These are phyloP conservation scores for Pseudorectes ferrugineus DNA, from an alignment of 2,113 vertebrate species.

Conservation along the genomic window DNA sequence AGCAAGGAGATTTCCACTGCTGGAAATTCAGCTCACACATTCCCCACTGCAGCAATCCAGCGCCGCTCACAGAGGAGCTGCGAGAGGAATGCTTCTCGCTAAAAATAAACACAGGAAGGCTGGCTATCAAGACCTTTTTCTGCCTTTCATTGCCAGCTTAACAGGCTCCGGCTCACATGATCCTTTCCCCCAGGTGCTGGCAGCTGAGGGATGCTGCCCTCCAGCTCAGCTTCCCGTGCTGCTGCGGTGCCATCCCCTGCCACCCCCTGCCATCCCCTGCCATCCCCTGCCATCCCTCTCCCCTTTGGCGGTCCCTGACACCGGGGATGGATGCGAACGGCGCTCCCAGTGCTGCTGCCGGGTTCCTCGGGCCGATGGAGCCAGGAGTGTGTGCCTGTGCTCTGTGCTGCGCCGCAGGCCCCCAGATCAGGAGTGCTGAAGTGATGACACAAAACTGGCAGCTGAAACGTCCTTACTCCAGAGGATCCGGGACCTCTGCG, in stretches of 20 bases:
- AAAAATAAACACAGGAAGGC: background rate
- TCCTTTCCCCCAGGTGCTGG: background rate
- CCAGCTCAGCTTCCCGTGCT: fast-evolving
- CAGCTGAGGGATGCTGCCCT: background rate
- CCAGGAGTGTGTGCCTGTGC: background rate
- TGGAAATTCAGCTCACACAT: background rate
- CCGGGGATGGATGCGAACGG: fast-evolving
- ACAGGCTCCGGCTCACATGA: background rate
- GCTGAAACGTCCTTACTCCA: background rate
- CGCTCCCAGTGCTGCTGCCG: fast-evolving
- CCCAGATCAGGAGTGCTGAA: background rate
- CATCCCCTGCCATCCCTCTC: background rate
- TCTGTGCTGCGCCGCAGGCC: background rate
- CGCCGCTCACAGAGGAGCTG: background rate
- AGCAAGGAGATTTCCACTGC: background rate
- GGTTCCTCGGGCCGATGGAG: background rate
- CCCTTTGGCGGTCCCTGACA: fast-evolving
- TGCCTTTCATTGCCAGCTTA: background rate
- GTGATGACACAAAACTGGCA: conserved; percentile 41
- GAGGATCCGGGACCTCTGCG: background rate
- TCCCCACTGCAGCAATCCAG: background rate
- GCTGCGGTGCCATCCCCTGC: fast-evolving
- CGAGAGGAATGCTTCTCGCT: background rate
- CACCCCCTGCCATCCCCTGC: too few relatives aligned
- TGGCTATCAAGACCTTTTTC: background rate